phyloP scores from a whole-genome alignment of 2,888 invertebrate species.

The Cotesia congregata region DNA sequence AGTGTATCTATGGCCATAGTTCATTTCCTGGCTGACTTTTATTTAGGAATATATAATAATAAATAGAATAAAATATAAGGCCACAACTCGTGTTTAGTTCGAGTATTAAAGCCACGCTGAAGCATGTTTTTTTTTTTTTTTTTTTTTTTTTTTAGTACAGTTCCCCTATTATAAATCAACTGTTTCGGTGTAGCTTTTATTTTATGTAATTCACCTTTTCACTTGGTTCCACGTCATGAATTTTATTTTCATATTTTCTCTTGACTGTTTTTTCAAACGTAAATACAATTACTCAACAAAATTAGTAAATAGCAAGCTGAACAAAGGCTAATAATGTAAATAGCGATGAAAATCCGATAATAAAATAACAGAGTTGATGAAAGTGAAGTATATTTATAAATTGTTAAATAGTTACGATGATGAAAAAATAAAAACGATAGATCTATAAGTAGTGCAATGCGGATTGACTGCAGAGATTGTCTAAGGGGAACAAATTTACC shows the following conservation, averaged over 20 bases:
- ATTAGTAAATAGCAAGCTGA: neutral
- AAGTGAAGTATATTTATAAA: neutral
- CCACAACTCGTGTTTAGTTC: neutral
- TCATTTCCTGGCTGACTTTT: slow-evolving; percentile 30
- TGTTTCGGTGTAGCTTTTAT: slow-evolving; percentile 19
- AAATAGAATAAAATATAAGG: neutral
- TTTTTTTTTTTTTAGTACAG: neutral
- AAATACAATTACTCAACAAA: neutral
- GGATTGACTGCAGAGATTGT: slow-evolving; percentile 33
- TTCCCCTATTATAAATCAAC: slow-evolving; percentile 1
- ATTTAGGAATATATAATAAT: too few relatives aligned
- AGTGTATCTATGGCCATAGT: neutral
- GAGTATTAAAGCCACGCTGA: neutral
- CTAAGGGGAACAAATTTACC: slow-evolving; percentile 5
- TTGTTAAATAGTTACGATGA: neutral
- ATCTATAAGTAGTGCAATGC: slow-evolving; percentile 24
- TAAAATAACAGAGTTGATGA: neutral
- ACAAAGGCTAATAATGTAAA: neutral
- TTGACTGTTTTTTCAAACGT: neutral
- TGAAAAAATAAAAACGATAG: neutral
- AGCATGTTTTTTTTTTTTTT: neutral
- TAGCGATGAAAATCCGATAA: neutral
- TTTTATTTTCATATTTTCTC: slow-evolving; percentile 36
- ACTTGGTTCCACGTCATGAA: slow-evolving; percentile 47
- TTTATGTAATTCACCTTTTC: slow-evolving; percentile 3